These are phyloP conservation scores for Turritopsis dohrnii DNA, from an alignment of 30 jellyfish, hydroid and myxozoan genomes.

Conservation along the genomic window DNA sequence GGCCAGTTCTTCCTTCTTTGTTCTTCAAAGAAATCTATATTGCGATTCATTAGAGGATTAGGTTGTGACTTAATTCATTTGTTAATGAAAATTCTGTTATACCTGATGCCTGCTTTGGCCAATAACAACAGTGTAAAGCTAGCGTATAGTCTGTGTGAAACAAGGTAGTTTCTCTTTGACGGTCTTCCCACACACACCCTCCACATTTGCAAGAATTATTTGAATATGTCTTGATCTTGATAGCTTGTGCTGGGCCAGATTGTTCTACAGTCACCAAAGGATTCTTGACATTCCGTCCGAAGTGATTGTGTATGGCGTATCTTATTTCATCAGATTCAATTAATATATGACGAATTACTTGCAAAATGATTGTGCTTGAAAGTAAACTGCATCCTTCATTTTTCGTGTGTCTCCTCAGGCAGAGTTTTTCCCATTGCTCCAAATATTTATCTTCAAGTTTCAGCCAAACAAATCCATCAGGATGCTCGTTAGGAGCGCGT, in stretches of 20 bases:
- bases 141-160: conserved; percentile 40
- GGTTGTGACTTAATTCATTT: neutral
- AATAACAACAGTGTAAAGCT: conserved; percentile 30
- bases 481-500: conserved; percentile 4
- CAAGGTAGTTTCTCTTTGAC: neutral
- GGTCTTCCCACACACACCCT: neutral
- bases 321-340: conserved; percentile 4
- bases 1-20: conserved; percentile 35
- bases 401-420: conserved; percentile 30
- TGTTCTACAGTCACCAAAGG: conserved; percentile 19
- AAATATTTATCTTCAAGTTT: conserved; percentile 36
- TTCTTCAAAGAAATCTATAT: conserved; percentile 29
- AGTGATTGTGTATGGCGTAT: neutral
- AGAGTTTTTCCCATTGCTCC: conserved; percentile 35
- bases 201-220: neutral
- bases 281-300: neutral
- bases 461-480: conserved; percentile 32
- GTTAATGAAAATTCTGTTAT: neutral
- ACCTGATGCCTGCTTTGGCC: conserved; percentile 44
- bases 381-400: conserved; percentile 30
- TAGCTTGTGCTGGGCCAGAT: conserved; percentile 38
- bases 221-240: conserved; percentile 13
- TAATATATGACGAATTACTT: conserved; percentile 13
- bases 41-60: neutral
- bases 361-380: conserved; percentile 22